Conservation (phyloP, 2,888 invertebrate genomes). For the Drosophila macrothrix region DNA sequence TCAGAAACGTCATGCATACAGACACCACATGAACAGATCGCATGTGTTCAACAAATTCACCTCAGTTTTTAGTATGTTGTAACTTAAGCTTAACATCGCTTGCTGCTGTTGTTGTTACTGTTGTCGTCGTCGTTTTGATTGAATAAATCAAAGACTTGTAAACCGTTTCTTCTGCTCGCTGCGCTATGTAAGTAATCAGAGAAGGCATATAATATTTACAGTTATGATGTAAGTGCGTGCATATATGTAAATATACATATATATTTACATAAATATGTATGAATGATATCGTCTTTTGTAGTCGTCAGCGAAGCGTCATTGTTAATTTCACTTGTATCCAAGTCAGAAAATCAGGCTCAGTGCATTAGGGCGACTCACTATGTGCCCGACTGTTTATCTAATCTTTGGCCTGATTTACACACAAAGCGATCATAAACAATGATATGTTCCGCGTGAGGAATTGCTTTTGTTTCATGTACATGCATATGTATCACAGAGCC, state of each 20-base stretch:
- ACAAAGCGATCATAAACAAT: background rate
- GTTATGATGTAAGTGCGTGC: constrained; percentile 35
- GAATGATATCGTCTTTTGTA: constrained; percentile 29
- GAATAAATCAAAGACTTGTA: constrained; percentile 61
- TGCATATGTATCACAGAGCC: constrained; percentile 2
- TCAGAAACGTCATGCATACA: constrained; percentile 4
- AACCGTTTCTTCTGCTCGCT: constrained; percentile 39
- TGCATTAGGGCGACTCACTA: constrained; percentile 51
- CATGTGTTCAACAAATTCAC: constrained; percentile 37
- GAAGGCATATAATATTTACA: constrained; percentile 42
- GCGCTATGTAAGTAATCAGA: constrained; percentile 25
- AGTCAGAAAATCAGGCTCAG: constrained; percentile 37
- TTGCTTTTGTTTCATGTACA: constrained; percentile 6
- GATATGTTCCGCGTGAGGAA: background rate
- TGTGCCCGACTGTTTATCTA: constrained; percentile 39
- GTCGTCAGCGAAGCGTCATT: constrained; percentile 44
- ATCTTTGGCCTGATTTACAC: constrained; percentile 36
- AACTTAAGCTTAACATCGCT: constrained; percentile 42
- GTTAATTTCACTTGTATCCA: constrained; percentile 63
- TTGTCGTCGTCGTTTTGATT: constrained; percentile 51
- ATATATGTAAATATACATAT: background rate
- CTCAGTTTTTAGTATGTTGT: constrained; percentile 56
- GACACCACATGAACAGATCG: background rate
- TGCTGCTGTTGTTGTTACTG: constrained; percentile 7
- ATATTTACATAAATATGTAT: constrained; percentile 11